Conservation (phyloP, 2,113 vertebrate species). For the Phalacrocorax aristotelis region DNA sequence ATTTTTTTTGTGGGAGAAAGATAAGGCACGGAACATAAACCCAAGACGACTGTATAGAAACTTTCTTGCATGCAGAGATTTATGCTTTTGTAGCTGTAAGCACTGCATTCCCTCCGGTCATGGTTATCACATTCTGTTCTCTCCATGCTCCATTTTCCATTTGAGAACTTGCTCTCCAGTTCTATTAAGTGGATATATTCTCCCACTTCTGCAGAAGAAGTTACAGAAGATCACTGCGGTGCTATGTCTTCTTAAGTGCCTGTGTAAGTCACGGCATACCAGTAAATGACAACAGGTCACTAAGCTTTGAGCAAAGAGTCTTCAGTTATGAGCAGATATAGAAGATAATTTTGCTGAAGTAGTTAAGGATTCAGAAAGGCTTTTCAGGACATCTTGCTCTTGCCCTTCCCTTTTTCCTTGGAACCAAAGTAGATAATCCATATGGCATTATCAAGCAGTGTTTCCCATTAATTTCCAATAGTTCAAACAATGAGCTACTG, state of each 20-base stretch:
- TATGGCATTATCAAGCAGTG: background rate
- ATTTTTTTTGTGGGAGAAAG: background rate
- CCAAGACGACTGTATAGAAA: background rate
- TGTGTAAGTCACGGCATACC: background rate
- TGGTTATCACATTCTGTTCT: background rate
- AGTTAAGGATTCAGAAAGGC: background rate
- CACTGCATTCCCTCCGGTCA: background rate
- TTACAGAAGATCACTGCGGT: background rate
- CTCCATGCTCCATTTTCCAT: background rate
- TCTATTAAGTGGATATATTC: background rate
- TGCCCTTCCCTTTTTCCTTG: background rate
- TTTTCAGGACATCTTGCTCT: background rate
- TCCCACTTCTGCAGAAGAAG: background rate
- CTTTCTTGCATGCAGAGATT: background rate
- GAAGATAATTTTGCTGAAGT: background rate
- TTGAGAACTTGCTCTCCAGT: background rate
- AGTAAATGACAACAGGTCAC: background rate
- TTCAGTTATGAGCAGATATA: background rate
- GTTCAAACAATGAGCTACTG: slow-evolving; percentile 3
- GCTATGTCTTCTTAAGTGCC: background rate
- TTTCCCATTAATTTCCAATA: slow-evolving; percentile 6
- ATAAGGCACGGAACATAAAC: background rate
- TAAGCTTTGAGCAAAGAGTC: background rate
- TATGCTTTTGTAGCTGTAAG: background rate
- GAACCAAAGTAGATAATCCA: background rate